Evolutionary conservation across 2,797 vertebrate genomes (phyloP).

Genomic region (Sebastiscus albofasciatus): DNA sequence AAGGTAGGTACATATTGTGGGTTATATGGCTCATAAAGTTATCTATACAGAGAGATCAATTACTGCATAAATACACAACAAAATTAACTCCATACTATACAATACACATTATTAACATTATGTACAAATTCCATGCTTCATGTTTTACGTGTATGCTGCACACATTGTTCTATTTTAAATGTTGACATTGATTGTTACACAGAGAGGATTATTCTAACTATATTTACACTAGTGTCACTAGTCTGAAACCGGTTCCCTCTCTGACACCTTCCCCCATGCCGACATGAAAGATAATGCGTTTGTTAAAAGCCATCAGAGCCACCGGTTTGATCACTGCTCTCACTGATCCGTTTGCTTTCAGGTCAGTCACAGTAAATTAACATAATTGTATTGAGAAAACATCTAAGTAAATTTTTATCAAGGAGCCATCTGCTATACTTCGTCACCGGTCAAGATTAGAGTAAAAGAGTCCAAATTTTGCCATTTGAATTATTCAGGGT

Average conservation of each 20-base stretch:
- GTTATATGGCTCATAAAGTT: slow-evolving; percentile 8
- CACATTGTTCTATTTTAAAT: slow-evolving; percentile 24
- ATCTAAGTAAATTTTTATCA: slow-evolving; percentile 50
- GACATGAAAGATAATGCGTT: slow-evolving; percentile 33
- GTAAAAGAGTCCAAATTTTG: slow-evolving; percentile 23
- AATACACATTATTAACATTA: slow-evolving; percentile 65
- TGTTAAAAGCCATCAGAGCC: slow-evolving; percentile 9
- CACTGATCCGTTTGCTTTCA: slow-evolving; percentile 46
- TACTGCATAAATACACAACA: slow-evolving; percentile 64
- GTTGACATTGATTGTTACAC: slow-evolving; percentile 12
- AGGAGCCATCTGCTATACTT: slow-evolving; percentile 52
- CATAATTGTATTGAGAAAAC: slow-evolving; percentile 50
- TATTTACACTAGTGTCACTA: not conserved
- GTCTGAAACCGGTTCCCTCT: slow-evolving; percentile 17
- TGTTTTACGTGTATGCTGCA: not conserved
- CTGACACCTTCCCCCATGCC: not conserved
- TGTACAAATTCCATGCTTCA: slow-evolving; percentile 55
- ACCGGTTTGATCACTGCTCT: slow-evolving; percentile 44
- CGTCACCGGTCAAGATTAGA: slow-evolving; percentile 36
- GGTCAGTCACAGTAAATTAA: slow-evolving; percentile 50
- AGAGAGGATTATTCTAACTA: slow-evolving; percentile 12
- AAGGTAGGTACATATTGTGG: slow-evolving; percentile 26
- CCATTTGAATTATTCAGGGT: slow-evolving; percentile 30
- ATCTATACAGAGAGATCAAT: slow-evolving; percentile 59
- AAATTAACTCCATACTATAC: slow-evolving; percentile 54